These are phyloP conservation scores for Camponotus floridanus DNA, from an alignment of 1,140 invertebrate genomes.

Conservation along the genomic window DNA sequence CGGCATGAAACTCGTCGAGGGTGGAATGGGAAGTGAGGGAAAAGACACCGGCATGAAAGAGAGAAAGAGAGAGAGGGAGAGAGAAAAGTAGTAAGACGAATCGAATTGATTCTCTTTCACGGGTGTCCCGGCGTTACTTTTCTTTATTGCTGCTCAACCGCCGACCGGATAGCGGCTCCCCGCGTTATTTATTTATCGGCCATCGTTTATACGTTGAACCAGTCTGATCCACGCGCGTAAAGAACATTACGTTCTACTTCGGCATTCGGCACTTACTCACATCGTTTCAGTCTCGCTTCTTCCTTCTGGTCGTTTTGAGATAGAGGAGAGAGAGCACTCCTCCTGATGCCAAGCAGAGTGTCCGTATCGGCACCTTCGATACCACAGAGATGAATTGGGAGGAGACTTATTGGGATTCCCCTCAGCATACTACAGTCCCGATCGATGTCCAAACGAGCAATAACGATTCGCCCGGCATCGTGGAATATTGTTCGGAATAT, in stretches of 20 bases:
- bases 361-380: background rate
- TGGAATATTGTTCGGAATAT: slow-evolving; percentile 41
- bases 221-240: slow-evolving; percentile 44
- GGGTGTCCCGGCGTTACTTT: slow-evolving; percentile 78
- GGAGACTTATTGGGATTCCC: slow-evolving; percentile 65
- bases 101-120: slow-evolving; percentile 86
- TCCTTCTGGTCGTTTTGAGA: slow-evolving; percentile 21
- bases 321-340: slow-evolving; percentile 31
- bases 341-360: slow-evolving; percentile 3
- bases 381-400: background rate
- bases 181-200: slow-evolving; percentile 82
- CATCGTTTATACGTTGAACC: slow-evolving; percentile 55
- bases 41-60: slow-evolving; percentile 72
- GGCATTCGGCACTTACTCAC: slow-evolving; percentile 35
- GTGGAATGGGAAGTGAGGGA: slow-evolving; percentile 71
- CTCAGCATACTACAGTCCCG: slow-evolving; percentile 48
- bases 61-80: slow-evolving; percentile 45
- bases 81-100: slow-evolving; percentile 75
- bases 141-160: slow-evolving; percentile 78
- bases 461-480: slow-evolving; percentile 32
- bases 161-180: slow-evolving; percentile 72
- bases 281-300: slow-evolving; percentile 21
- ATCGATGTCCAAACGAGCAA: slow-evolving; percentile 60
- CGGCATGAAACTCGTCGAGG: slow-evolving; percentile 19
- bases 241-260: slow-evolving; percentile 49